Base-by-base conservation (phyloP, 2,797 vertebrate genomes). In the Falco novaeseelandiae region DNA sequence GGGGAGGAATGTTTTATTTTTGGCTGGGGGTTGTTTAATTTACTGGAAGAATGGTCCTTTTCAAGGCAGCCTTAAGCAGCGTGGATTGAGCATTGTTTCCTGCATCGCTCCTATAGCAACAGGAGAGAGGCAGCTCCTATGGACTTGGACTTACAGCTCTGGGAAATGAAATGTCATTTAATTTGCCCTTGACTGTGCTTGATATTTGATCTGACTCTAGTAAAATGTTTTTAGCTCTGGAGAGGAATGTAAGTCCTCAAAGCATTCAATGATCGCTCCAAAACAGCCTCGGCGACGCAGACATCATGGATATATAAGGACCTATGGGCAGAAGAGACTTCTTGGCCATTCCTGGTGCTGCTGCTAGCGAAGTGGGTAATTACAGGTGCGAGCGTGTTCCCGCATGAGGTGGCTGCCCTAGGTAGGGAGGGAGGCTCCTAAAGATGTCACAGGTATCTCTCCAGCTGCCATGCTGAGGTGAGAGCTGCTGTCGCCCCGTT, bases 171-270 rank as follows among this genome's bases (percentile, higher is more conserved):
- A 74, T 83, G 62, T 78, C 87, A 40, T 87, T 95, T 96, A 61
- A 91, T 96, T 83, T 95, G 80, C 44, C 61, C 58, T 82, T 63
- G 77, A 78, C 67, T 78, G 54, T 58, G 32, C 61, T 88, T 89
- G 96, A 72, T 95, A 96, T 78, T 94, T 89, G 93, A 93, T 91
- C 86, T 62, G 58, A n/a, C 36, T 83, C 81, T 87, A 73, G 21
- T 84, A 71, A 57, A 94, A 67, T 70, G 87, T 49, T 94, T 86
- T 81, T 85, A 95, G 70, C 87, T 88, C 58, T 67, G 76, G 66
- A 72, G 55, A 62, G 94, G 38, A 95, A 80, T 66, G 46, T 26
- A 65, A 59, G 27, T 93, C 51, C 65, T 87, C 69, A 77, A 51
- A 87, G 80, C 9, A 0, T 84, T 92, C 82, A 48, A 4, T 54